phyloP scores from a whole-genome alignment of 1,140 invertebrate species.

The Drosophila bocki region DNA sequence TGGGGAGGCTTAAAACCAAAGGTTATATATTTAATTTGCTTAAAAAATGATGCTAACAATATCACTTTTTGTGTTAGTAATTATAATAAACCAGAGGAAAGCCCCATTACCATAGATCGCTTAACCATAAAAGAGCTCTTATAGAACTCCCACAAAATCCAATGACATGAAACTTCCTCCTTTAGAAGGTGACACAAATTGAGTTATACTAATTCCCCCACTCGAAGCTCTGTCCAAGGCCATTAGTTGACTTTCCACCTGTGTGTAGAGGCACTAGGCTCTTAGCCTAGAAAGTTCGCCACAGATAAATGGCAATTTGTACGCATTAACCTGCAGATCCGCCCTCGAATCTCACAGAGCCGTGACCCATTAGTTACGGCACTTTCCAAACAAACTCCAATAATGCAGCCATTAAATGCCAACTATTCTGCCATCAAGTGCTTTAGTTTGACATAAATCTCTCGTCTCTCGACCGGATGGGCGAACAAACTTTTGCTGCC shows the following conservation, averaged over 20 bases:
- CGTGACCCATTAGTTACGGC: conserved; percentile 72
- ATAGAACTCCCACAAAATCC: neutral
- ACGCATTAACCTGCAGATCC: conserved; percentile 39
- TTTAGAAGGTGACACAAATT: conserved; percentile 10
- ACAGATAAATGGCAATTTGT: conserved; percentile 59
- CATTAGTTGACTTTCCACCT: conserved; percentile 33
- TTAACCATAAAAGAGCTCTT: neutral
- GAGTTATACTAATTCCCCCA: conserved; percentile 31
- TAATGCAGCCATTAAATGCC: conserved; percentile 82
- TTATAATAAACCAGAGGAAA: neutral
- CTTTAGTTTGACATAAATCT: conserved; percentile 83
- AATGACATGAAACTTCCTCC: conserved; percentile 1
- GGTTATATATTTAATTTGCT: neutral
- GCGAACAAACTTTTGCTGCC: conserved; percentile 58
- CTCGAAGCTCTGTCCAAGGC: conserved; percentile 19
- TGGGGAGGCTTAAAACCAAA: neutral
- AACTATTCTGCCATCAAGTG: conserved; percentile 80
- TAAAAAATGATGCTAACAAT: neutral
- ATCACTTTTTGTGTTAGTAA: neutral
- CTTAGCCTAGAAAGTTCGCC: conserved; percentile 19
- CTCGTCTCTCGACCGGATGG: conserved; percentile 61
- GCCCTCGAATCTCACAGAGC: conserved; percentile 23
- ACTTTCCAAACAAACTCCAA: conserved; percentile 75
- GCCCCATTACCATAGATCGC: neutral
- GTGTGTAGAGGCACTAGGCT: conserved; percentile 17